Evolutionary conservation across 1,140 invertebrate species (phyloP).

Genomic region (Mya arenaria): DNA sequence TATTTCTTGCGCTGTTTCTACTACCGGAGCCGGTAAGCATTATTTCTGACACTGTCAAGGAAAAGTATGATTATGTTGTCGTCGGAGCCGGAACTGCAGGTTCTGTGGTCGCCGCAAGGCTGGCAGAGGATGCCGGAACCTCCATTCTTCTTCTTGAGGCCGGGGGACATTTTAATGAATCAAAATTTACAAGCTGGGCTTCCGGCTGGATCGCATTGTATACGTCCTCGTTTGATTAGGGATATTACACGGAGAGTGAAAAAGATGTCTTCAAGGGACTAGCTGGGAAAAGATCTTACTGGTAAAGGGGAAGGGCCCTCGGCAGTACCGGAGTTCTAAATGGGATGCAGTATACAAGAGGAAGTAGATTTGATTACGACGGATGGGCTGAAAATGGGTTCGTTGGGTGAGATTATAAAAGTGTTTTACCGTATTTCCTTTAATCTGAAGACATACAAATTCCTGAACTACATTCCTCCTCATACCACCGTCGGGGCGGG

Average conservation of each 20-base stretch:
- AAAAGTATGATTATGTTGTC: too few species aligned
- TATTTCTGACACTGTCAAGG: too few species aligned
- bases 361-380: slow-evolving; percentile 95
- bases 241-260: slow-evolving; percentile 93
- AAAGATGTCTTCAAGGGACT: slow-evolving; percentile 27
- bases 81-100: too few species aligned
- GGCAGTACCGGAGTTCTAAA: slow-evolving; percentile 96
- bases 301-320: slow-evolving; percentile 65
- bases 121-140: too few species aligned
- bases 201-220: too few species aligned
- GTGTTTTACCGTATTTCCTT: slow-evolving; percentile 94
- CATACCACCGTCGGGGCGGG: slow-evolving; percentile 68
- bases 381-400: slow-evolving; percentile 94
- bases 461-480: slow-evolving; percentile 43
- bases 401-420: slow-evolving; percentile 85
- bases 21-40: too few species aligned
- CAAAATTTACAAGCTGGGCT: too few species aligned
- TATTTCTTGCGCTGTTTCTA: too few species aligned
- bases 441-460: slow-evolving; percentile 84
- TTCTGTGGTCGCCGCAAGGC: too few species aligned
- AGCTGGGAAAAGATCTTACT: slow-evolving; percentile 50
- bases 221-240: too few species aligned
- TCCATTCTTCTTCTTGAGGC: too few species aligned
- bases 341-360: slow-evolving; percentile 97
- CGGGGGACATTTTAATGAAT: too few species aligned